Evolutionary conservation across 1,140 invertebrate species (phyloP), one percentile per base, ranked within the genome.

Genomic region (Hesperophylax magnus): DNA sequence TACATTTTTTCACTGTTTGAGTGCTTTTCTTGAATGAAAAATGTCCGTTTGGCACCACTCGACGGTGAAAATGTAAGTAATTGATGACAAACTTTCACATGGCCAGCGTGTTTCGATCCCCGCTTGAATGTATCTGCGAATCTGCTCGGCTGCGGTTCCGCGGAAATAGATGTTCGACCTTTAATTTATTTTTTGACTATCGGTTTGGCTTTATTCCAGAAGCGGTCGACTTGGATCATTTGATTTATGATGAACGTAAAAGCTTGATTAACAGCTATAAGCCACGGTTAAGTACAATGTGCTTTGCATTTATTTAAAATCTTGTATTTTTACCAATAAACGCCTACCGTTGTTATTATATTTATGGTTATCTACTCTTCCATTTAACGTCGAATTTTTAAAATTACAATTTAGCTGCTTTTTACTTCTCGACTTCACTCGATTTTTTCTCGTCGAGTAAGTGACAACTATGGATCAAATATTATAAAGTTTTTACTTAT

Each of bases 181-280:
- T 83, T 83, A 79, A 83, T 83, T 83, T 83, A 83, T 83, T 83
- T 83, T 83, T 81, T 80, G 75, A 81, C 79, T 78, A 80, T 80
- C 47, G 72, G 56, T 52, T 83, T 83, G 82, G 82, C 82, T 69
- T 9, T 18, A 67, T 76, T 81, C 82, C 82, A 80, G 61, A 53
- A 76, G 54, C 81, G 61, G 75, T 63, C 53, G 76, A 72, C 79
- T 78, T 61, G 79, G 79, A 80, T 58, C 65, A 60, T 81, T 81
- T 83, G 82, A 83, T 83, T 83, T 83, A 83, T 80, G 79, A 83
- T 69, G 34, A 79, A 79, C 78, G 60, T 72, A 67, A 60, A 76
- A 80, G 71, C 54, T 79, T 79, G 67, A 72, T 78, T 78, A 78
- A 56, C 20, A 76, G 52, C 69, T 22, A 54, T 72, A 72, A 72